A percentile compares a stretch with the other conserved stretches of the same genome.
phyloP scores from a whole-genome alignment of 2,113 vertebrate genomes.

The Charina bottae region DNA sequence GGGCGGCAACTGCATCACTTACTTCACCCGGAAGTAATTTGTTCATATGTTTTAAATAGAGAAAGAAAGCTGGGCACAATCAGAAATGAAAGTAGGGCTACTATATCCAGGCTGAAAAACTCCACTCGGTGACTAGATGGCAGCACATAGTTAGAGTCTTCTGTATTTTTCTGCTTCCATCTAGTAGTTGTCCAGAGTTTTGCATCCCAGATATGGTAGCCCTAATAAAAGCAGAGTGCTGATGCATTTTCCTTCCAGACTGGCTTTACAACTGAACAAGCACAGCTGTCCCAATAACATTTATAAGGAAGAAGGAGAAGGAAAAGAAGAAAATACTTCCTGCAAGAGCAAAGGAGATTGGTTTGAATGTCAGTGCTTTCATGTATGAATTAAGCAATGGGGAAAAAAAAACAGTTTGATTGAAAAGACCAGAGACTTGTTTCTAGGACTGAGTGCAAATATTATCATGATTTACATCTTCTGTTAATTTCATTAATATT shows the following conservation, averaged over 20 bases:
- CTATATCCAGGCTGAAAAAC: background rate
- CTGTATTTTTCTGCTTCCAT: background rate
- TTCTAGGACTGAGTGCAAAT: background rate
- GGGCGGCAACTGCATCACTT: too few relatives aligned
- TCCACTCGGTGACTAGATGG: background rate
- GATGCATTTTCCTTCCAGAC: background rate
- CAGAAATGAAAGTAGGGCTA: background rate
- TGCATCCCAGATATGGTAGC: background rate
- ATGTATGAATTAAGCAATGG: background rate
- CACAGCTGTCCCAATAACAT: background rate
- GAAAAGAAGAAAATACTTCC: background rate
- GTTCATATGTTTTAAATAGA: background rate
- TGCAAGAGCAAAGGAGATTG: background rate
- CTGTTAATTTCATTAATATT: background rate
- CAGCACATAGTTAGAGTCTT: background rate
- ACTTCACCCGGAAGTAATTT: too few relatives aligned
- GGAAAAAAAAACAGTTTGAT: background rate
- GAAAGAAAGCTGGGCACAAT: background rate
- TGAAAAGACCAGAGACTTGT: background rate
- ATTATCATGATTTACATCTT: background rate
- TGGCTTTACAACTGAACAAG: background rate
- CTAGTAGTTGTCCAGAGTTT: background rate
- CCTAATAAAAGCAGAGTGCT: background rate
- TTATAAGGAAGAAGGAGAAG: background rate
- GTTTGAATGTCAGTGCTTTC: background rate